phyloP scores from a whole-genome alignment of 2,888 invertebrate genomes.

The Mechanitis messenoides region DNA sequence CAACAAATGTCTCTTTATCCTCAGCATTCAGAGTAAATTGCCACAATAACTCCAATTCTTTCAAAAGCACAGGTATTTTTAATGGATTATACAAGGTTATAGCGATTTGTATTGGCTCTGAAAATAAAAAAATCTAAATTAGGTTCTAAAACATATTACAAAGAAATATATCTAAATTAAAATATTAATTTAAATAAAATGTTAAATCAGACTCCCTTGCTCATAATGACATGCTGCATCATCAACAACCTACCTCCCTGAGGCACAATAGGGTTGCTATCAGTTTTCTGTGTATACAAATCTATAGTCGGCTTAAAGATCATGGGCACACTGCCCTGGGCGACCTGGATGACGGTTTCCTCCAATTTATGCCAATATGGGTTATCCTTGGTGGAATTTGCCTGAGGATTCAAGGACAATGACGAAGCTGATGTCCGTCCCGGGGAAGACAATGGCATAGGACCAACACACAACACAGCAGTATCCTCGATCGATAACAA shows the following conservation, averaged over 20 bases:
- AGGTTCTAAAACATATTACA: no score
- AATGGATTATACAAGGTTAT: slow-evolving; percentile 86
- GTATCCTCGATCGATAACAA: slow-evolving; percentile 81
- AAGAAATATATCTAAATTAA: neutral
- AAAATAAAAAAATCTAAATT: slow-evolving; percentile 32
- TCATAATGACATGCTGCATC: neutral
- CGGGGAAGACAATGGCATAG: slow-evolving; percentile 73
- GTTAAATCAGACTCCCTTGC: neutral
- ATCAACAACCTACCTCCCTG: slow-evolving; percentile 76
- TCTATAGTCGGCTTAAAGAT: slow-evolving; percentile 87
- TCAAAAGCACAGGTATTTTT: slow-evolving; percentile 82
- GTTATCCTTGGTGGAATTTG: slow-evolving; percentile 42
- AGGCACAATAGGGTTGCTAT: slow-evolving; percentile 83
- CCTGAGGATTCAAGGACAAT: slow-evolving; percentile 55
- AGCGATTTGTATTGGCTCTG: slow-evolving; percentile 88
- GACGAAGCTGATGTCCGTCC: slow-evolving; percentile 75
- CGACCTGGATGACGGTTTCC: slow-evolving; percentile 84
- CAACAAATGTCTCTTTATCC: slow-evolving; percentile 38
- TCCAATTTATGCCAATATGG: slow-evolving; percentile 84
- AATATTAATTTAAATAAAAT: neutral
- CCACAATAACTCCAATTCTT: slow-evolving; percentile 85
- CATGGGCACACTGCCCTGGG: slow-evolving; percentile 81
- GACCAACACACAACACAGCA: slow-evolving; percentile 81
- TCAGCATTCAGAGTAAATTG: slow-evolving; percentile 63
- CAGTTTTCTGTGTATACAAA: slow-evolving; percentile 81